Evolutionary conservation across 1,140 invertebrate species (phyloP).

Genomic region (Hestina assimilis): DNA sequence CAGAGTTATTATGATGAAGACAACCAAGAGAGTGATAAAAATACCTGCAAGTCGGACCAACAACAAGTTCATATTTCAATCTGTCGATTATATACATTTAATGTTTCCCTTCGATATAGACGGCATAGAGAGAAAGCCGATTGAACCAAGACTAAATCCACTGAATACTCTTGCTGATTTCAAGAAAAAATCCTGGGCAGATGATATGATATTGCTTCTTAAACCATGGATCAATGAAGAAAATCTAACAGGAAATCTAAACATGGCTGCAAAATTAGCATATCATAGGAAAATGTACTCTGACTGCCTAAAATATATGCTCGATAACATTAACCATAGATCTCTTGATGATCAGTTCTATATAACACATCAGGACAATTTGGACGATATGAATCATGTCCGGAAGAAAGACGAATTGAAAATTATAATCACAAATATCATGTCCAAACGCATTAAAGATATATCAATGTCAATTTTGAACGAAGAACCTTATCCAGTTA

Average conservation of each 20-base stretch:
- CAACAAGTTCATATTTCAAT: slow-evolving; percentile 65
- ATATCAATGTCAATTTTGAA: slow-evolving; percentile 59
- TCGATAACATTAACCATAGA: slow-evolving; percentile 45
- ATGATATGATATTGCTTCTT: slow-evolving; percentile 54
- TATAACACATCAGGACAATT: slow-evolving; percentile 33
- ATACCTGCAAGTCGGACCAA: slow-evolving; percentile 54
- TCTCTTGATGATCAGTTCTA: slow-evolving; percentile 42
- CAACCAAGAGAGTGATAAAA: slow-evolving; percentile 69
- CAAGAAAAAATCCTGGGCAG: slow-evolving; percentile 63
- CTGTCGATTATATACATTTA: slow-evolving; percentile 55
- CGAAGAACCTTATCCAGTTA: slow-evolving; percentile 48
- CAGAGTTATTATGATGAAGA: slow-evolving; percentile 71
- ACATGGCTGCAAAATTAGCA: slow-evolving; percentile 63
- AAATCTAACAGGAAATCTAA: slow-evolving; percentile 42
- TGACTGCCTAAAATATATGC: slow-evolving; percentile 46
- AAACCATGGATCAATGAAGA: slow-evolving; percentile 60
- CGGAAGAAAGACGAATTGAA: slow-evolving; percentile 50
- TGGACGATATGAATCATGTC: slow-evolving; percentile 21
- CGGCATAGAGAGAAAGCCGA: slow-evolving; percentile 44
- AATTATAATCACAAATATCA: slow-evolving; percentile 46
- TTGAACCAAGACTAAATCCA: slow-evolving; percentile 51
- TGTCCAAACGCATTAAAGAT: slow-evolving; percentile 64
- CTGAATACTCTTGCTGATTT: slow-evolving; percentile 49
- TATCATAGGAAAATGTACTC: slow-evolving; percentile 53
- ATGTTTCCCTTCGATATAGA: slow-evolving; percentile 64